A percentile compares a stretch with the other conserved stretches of the same genome.
These are phyloP conservation scores for Musca vetustissima DNA, from an alignment of 1,140 invertebrate species.

Conservation along the genomic window DNA sequence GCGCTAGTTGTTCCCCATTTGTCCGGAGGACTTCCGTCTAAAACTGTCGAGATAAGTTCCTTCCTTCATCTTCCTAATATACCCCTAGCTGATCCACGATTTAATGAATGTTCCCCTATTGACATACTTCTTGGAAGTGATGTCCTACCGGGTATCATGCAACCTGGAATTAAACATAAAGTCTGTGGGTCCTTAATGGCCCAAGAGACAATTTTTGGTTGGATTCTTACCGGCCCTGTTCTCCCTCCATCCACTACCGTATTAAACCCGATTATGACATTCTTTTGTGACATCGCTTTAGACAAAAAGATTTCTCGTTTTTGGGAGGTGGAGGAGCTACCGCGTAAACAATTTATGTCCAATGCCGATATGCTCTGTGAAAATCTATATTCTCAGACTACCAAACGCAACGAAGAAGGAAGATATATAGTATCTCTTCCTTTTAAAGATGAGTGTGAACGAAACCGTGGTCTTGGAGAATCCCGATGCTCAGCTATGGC, in stretches of 20 bases:
- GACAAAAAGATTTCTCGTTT: not conserved
- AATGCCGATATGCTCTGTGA: not conserved
- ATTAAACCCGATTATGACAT: too few species aligned
- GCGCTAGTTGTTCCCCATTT: not conserved
- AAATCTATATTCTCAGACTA: not conserved
- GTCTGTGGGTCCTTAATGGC: not conserved
- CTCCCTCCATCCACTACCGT: too few species aligned
- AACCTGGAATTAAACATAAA: not conserved
- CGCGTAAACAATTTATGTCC: not conserved
- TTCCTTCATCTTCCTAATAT: not conserved
- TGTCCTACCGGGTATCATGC: not conserved
- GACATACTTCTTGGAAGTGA: not conserved
- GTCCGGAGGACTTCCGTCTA: not conserved
- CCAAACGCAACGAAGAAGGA: not conserved
- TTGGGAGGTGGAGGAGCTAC: conserved; percentile 5
- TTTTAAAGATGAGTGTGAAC: not conserved
- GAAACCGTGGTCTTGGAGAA: not conserved
- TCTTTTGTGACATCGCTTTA: not conserved
- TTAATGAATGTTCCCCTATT: too few species aligned
- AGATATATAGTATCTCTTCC: conserved; percentile 7
- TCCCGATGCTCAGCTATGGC: not conserved
- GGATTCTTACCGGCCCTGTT: conserved; percentile 1
- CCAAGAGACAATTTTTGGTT: not conserved
- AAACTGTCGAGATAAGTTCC: not conserved
- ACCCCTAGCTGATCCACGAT: not conserved